Percentiles rank a stretch among this genome's conserved stretches.
Evolutionary conservation across 37 sponge, comb jelly and placozoan genomes (phyloP).

Genomic region (Cladorhizidae sp.): DNA sequence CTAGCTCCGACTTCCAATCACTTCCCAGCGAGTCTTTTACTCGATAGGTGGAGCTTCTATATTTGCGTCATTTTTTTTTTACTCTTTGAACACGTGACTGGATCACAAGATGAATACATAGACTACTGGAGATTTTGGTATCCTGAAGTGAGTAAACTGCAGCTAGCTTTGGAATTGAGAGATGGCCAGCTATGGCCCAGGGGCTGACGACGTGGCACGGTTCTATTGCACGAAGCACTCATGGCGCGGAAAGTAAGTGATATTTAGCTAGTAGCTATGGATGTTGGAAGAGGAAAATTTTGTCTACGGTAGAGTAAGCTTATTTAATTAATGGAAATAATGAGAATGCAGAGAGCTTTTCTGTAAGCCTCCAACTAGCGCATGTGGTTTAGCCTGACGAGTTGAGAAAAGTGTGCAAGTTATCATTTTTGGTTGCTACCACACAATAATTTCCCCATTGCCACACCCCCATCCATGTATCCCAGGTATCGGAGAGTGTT

Average conservation of each 20-base stretch:
- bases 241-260: conserved; percentile 92
- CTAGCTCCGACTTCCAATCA: neutral
- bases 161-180: neutral
- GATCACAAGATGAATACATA: neutral
- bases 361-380: too few species aligned
- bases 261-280: neutral
- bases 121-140: neutral
- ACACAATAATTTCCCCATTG: too few species aligned
- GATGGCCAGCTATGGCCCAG: neutral
- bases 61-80: neutral
- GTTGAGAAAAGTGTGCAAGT: too few species aligned
- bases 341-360: too few species aligned
- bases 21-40: neutral
- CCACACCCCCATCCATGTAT: neutral
- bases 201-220: conserved; percentile 80
- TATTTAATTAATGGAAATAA: too few species aligned
- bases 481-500: conserved; percentile 92
- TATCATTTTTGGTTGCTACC: too few species aligned
- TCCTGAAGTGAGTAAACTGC: neutral
- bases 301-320: too few species aligned
- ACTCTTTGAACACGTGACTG: neutral
- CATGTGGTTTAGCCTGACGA: too few species aligned
- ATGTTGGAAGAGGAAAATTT: too few species aligned
- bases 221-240: conserved; percentile 96
- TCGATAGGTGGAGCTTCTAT: neutral